These are phyloP conservation scores for Mus spretus DNA, from an alignment of 2,797 vertebrate species.

Conservation along the genomic window DNA sequence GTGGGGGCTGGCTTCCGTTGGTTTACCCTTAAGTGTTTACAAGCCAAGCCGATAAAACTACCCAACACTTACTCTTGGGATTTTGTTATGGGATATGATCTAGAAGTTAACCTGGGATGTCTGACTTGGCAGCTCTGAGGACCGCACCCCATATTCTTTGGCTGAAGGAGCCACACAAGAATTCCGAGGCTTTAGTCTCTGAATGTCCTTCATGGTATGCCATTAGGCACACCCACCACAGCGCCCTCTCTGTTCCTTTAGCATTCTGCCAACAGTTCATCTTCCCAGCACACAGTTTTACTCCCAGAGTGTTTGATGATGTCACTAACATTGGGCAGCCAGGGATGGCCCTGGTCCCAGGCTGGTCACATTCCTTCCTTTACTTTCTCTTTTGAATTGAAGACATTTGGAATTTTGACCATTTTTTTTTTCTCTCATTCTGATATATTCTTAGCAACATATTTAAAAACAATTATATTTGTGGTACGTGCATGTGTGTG, in stretches of 20 bases:
- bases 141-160: conserved; percentile 89
- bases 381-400: background rate
- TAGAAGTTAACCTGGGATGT: conserved; percentile 67
- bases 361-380: background rate
- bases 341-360: background rate
- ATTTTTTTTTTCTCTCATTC: conserved; percentile 31
- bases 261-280: conserved; percentile 79
- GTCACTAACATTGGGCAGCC: background rate
- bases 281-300: background rate
- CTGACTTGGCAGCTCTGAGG: conserved; percentile 81
- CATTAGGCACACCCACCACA: conserved; percentile 79
- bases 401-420: background rate
- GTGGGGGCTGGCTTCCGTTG: background rate
- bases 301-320: conserved; percentile 35
- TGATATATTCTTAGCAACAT: conserved; percentile 11
- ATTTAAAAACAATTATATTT: conserved; percentile 43
- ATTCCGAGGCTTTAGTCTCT: conserved; percentile 79
- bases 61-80: background rate
- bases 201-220: conserved; percentile 78
- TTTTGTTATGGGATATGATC: conserved; percentile 44
- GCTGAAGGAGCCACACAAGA: conserved; percentile 79
- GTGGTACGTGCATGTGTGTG: background rate
- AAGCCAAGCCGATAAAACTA: conserved; percentile 17
- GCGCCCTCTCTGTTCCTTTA: conserved; percentile 71
- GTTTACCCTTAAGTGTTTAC: background rate